Base-by-base conservation (phyloP, 2,113 vertebrate species). In the Xiphophorus couchianus region DNA sequence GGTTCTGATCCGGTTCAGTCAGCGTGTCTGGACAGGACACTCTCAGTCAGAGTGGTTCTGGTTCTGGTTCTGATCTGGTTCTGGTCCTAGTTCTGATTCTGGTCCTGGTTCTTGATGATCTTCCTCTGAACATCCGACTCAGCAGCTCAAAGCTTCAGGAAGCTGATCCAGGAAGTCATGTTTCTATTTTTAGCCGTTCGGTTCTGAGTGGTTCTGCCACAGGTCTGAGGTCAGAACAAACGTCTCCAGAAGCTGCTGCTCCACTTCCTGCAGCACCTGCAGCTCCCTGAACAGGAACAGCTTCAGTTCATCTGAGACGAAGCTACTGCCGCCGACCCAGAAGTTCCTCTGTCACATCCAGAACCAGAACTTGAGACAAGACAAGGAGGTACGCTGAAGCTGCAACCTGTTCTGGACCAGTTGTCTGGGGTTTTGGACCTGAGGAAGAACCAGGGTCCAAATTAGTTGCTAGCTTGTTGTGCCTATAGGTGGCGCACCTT, bases 221-320 rank as follows among this genome's bases (percentile, higher is more conserved):
- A 70, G 25, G 2, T 35, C 9, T 42, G 31, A 62, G 58, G 58
- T 42, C 70, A 42, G n/a, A 35, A 29, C 5, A 19, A 62, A 15
- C 51, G 5, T 58, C 70, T 30, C 58, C 27, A 13, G 22, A 42
- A 42, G 54, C n/a, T 29, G 70, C 58, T 62, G 31, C 14, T 60
- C 69, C 54, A 61, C 69, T 61, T 71, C 51, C 70, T 62, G 58
- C 29, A 61, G 25, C 67, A 69, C 44, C 67, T 69, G 69, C 69
- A 62, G n/a, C 54, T 39, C 35, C 35, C 35, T 37, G 35, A 37
- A 37, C 35, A 37, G 10, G 39, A 42, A 42, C 12, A 42, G 39
- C 39, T 42, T 42, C 14, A 15, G 13, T 14, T 42, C 39, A 42
- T 42, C 39, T 42, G 39, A 42, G 39, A 42, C 39, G 12, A 42